Evolutionary conservation across 2,888 invertebrate species (phyloP).

Genomic region (Andricus quercusramuli): DNA sequence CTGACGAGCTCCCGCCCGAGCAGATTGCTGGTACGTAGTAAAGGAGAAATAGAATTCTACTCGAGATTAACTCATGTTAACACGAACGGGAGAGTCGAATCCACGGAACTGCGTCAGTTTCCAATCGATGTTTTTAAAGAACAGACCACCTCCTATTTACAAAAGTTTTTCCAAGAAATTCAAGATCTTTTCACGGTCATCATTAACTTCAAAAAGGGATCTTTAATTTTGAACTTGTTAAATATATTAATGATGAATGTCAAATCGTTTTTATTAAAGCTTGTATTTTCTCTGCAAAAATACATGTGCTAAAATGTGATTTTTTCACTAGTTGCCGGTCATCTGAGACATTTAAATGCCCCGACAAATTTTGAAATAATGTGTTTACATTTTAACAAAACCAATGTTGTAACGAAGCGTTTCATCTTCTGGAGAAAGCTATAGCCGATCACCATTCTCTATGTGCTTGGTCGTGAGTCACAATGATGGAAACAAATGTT

Average conservation of each 20-base stretch:
- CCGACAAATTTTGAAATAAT: conserved; percentile 5
- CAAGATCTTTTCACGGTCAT: neutral
- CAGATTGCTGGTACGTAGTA: conserved; percentile 90
- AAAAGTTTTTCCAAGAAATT: conserved; percentile 7
- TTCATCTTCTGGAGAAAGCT: conserved; percentile 33
- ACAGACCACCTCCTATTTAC: conserved; percentile 5
- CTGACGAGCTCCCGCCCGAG: conserved; percentile 94
- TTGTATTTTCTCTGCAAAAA: neutral
- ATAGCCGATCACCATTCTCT: neutral
- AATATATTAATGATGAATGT: neutral
- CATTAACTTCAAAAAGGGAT: neutral
- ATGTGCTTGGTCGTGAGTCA: conserved; percentile 12
- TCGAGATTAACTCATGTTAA: conserved; percentile 25
- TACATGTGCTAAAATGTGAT: neutral
- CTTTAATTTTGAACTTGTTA: neutral
- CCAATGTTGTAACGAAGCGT: neutral
- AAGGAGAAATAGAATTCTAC: conserved; percentile 30
- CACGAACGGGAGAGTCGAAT: conserved; percentile 6
- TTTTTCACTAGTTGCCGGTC: neutral
- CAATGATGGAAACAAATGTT: conserved; percentile 26
- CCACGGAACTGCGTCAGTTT: conserved; percentile 4
- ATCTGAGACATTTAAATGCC: conserved; percentile 6
- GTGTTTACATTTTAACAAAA: conserved; percentile 33
- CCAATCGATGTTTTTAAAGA: conserved; percentile 31
- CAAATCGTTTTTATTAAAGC: neutral